Conservation (phyloP, 2,797 vertebrate species). For the Smutsia gigantea region DNA sequence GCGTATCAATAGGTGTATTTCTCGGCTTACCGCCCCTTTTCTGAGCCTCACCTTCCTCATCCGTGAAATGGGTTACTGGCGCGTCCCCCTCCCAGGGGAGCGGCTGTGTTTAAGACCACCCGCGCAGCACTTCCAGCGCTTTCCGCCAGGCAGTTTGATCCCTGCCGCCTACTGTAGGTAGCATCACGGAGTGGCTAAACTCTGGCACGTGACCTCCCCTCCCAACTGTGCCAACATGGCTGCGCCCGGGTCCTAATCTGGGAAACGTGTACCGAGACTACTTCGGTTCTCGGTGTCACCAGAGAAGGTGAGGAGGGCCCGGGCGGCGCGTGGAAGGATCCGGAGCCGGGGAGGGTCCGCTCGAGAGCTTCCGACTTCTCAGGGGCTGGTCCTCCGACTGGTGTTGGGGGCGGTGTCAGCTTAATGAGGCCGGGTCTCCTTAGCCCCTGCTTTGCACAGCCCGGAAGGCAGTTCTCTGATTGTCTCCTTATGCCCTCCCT, state of each 20-base stretch:
- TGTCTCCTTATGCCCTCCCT: not conserved
- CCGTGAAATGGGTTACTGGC: not conserved
- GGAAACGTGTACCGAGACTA: slow-evolving; percentile 41
- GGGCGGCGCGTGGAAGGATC: not conserved
- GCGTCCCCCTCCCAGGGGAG: not conserved
- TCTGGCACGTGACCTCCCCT: slow-evolving; percentile 64
- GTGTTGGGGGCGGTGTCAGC: not conserved
- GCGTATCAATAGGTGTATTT: not conserved
- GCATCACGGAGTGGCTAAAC: slow-evolving; percentile 38
- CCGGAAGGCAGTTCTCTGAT: not conserved
- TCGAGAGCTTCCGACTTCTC: not conserved
- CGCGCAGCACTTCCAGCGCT: not conserved
- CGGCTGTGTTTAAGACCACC: not conserved
- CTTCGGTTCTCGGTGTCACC: not conserved
- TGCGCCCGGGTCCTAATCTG: slow-evolving; percentile 56
- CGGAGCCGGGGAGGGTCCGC: not conserved
- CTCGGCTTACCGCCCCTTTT: not conserved
- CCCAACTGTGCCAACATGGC: slow-evolving; percentile 80
- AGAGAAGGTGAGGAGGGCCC: not conserved
- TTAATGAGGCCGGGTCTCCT: not conserved
- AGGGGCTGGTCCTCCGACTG: not conserved
- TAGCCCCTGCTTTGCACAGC: not conserved
- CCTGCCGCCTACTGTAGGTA: not conserved
- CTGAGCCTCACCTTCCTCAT: not conserved
- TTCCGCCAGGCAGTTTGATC: not conserved